Evolutionary conservation across 2,113 vertebrate species (phyloP), one percentile per base, ranked within the genome.

Genomic region (Dipodomys ordii): DNA sequence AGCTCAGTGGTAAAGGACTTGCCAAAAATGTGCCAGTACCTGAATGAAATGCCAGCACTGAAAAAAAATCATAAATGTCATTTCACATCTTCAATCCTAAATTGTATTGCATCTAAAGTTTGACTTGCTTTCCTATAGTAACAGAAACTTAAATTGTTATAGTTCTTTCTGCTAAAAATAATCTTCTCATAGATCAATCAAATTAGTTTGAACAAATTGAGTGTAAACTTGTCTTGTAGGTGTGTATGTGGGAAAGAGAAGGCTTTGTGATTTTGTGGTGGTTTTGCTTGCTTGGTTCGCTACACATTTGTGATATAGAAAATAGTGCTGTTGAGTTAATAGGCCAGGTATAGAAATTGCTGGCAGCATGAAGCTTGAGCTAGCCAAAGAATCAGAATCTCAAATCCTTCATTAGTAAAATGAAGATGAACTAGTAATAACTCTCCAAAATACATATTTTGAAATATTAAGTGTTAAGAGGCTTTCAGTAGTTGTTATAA

Each of bases 111-210:
- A 0, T 35, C 79, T 77, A 64, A 5, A 64, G 30, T 76, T 6
- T 83, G 39, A 83, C 49, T 77, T 60, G 46, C 60, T 91, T 91
- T 79, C 39, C 3, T 18, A 11, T 7, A 71, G 49, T 53, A 82
- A 30, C 68, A 69, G 6, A 62, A 39, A 44, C n/a, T 87, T 82
- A 53, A 94, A 81, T 22, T 81, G 68, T 10, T 77, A 15, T 69
- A 76, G 8, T 77, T 87, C 27, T 11, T 78, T 77, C 71, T 65
- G 11, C 77, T 91, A 46, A 78, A 87, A 82, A 71, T 87, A 65
- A 78, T 91, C 77, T 90, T 87, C 68, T 82, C 69, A 69, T n/a
- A 3, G 22, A 69, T 87, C 6, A 82, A 69, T 87, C 60, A 82
- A 73, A 87, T 76, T 87, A 76, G 20, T 67, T 16, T 60, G 35